Conservation (phyloP, 2,888 invertebrate genomes). For the Cerastoderma edule region DNA sequence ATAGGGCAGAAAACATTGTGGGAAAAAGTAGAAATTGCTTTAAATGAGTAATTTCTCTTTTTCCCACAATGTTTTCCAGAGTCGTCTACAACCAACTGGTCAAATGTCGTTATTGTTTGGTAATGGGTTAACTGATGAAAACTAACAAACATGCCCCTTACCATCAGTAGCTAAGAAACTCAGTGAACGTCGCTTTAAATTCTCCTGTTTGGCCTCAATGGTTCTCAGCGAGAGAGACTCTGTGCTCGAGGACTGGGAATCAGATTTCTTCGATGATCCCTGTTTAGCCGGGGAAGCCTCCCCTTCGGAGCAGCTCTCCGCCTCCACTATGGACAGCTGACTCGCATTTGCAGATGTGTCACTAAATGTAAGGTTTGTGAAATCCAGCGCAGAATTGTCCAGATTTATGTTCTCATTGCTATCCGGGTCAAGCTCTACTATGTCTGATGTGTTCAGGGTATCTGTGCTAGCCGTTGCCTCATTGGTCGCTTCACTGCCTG, state of each 20-base stretch:
- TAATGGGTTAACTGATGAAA: too few relatives aligned
- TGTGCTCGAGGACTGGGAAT: conserved; percentile 49
- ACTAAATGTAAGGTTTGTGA: conserved; percentile 40
- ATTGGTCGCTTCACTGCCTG: conserved; percentile 8
- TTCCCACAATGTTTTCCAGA: too few relatives aligned
- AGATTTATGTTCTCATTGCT: conserved; percentile 48
- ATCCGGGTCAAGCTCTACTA: conserved; percentile 36
- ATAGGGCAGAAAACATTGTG: too few relatives aligned
- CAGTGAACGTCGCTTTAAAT: conserved; percentile 57
- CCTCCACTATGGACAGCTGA: conserved; percentile 50
- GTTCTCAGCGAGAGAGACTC: conserved; percentile 64
- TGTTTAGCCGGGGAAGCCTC: conserved; percentile 30
- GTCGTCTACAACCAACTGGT: too few relatives aligned
- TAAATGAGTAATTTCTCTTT: too few relatives aligned
- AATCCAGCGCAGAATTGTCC: conserved; percentile 46
- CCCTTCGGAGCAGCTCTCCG: conserved; percentile 42
- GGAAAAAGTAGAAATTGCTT: too few relatives aligned
- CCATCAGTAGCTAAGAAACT: conserved; percentile 40
- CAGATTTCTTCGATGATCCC: conserved; percentile 18
- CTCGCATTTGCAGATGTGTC: conserved; percentile 49
- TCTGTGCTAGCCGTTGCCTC: conserved; percentile 33
- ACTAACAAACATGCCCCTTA: too few relatives aligned
- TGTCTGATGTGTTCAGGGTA: conserved; percentile 41
- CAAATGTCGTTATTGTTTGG: too few relatives aligned
- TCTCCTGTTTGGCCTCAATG: conserved; percentile 67